Evolutionary conservation across 2,888 invertebrate genomes (phyloP), one percentile per base, ranked within the genome.

Genomic region (Agonum fuliginosum): DNA sequence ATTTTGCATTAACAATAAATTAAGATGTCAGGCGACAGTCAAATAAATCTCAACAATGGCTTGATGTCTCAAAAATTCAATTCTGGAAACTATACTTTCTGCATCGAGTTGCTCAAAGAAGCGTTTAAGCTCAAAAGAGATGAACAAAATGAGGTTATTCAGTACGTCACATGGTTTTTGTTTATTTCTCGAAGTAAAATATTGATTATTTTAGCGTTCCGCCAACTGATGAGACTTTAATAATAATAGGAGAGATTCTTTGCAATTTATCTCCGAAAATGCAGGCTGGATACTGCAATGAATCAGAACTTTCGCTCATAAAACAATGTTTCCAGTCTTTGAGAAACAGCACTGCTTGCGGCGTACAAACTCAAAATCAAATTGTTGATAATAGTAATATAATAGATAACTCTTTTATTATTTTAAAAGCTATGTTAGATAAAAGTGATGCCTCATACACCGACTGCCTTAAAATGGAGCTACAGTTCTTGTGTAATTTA

Each of bases 401-500:
- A 41, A 37, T 81, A 19, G 46, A 48, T 12, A 79, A 78, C 41
- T 78, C 78, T 10, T 19, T 34, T 10, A 54, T n/a, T 20, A 41
- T 54, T 20, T 58, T 77, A 22, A 24, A 51, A 41, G 5, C 24
- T 12, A 46, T 77, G 8, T 12, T 62, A 10, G 41, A 51, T 27
- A 24, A 27, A 6, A 51, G 74, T 69, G 69, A 67, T 22, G 3
- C 2, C 2, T n/a, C 12, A 10, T n/a, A 6, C 48, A 37, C 24
- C 0, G 77, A 74, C 17, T 80, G 81, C 48, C 22, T 81, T n/a
- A 81, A 80, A 54, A 81, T 81, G 77, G 62, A 80, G 6, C 77
- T 82, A 41, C 80, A 81, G 46, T 83, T 83, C 69, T 70, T 83
- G 54, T 79, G 73, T 34, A 83, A 83, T 77, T 51, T 81, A 37